Evolutionary conservation across 2,113 vertebrate genomes (phyloP).

Genomic region (Orientallactaga bullata): DNA sequence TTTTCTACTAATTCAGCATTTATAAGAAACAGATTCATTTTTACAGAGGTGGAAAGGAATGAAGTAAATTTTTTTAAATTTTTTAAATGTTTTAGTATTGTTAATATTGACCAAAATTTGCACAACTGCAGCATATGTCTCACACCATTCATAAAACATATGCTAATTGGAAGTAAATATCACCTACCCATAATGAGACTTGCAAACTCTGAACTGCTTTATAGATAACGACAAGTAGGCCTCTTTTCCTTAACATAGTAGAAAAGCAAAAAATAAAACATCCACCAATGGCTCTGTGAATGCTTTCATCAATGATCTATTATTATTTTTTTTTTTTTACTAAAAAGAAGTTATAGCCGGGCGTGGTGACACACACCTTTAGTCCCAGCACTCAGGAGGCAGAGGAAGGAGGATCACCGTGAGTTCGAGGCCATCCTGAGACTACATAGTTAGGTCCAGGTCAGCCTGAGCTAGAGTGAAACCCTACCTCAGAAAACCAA

Average conservation of each 20-base stretch:
- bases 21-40: constrained; percentile 43
- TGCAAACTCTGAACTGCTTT: background rate
- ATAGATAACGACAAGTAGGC: background rate
- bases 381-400: too few species aligned
- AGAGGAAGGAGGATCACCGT: too few species aligned
- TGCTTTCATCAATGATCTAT: accelerated
- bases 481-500: too few species aligned
- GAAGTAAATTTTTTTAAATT: constrained; percentile 17
- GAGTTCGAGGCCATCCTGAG: too few species aligned
- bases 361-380: too few species aligned
- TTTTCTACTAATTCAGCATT: constrained; percentile 31
- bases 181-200: constrained; percentile 60
- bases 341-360: accelerated
- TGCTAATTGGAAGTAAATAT: constrained; percentile 80
- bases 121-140: constrained; percentile 6
- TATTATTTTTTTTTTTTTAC: accelerated
- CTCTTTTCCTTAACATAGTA: background rate
- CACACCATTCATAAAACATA: constrained; percentile 81
- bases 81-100: background rate
- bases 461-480: too few species aligned
- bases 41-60: background rate
- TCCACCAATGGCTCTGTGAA: background rate
- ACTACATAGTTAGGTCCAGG: too few species aligned
- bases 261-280: background rate
- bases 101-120: background rate